These are phyloP conservation scores for Sarotherodon lohbergeri DNA, from an alignment of 2,113 vertebrate species.

Conservation along the genomic window DNA sequence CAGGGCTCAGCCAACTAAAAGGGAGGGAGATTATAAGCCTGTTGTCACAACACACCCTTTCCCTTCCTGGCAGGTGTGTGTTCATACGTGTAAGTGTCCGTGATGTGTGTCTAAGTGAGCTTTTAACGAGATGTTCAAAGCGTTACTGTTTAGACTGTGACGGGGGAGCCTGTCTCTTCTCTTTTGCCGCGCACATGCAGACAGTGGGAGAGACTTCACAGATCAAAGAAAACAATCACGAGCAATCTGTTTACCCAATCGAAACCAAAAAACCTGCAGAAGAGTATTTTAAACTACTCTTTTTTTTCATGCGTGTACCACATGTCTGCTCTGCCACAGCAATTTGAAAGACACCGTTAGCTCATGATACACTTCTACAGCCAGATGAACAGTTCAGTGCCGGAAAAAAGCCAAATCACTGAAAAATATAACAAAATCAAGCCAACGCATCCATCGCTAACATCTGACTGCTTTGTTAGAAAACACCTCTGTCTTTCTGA, in stretches of 20 bases:
- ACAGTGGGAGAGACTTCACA: not conserved
- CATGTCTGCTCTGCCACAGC: not conserved
- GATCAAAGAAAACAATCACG: not conserved
- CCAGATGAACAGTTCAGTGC: not conserved
- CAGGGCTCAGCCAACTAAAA: conserved; percentile 33
- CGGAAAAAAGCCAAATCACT: not conserved
- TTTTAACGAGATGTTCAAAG: conserved; percentile 38
- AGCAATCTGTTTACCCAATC: not conserved
- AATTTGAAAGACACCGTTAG: not conserved
- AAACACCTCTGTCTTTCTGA: not conserved
- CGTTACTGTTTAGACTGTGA: conserved; percentile 35
- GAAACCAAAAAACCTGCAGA: not conserved
- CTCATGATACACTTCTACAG: not conserved
- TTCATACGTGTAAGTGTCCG: conserved; percentile 1
- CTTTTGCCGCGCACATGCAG: not conserved
- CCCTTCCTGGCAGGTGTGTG: conserved; percentile 33
- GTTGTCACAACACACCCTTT: conserved; percentile 55
- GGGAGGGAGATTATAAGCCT: conserved; percentile 22
- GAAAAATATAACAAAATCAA: not conserved
- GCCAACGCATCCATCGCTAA: not conserved
- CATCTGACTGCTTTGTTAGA: not conserved
- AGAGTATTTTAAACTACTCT: not conserved
- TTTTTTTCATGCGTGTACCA: not conserved
- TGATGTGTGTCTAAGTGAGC: conserved; percentile 24
- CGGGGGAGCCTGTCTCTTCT: not conserved